Evolutionary conservation across 2,888 invertebrate species (phyloP), one percentile per base, ranked within the genome.

Genomic region (Leptopterna dolabrata): DNA sequence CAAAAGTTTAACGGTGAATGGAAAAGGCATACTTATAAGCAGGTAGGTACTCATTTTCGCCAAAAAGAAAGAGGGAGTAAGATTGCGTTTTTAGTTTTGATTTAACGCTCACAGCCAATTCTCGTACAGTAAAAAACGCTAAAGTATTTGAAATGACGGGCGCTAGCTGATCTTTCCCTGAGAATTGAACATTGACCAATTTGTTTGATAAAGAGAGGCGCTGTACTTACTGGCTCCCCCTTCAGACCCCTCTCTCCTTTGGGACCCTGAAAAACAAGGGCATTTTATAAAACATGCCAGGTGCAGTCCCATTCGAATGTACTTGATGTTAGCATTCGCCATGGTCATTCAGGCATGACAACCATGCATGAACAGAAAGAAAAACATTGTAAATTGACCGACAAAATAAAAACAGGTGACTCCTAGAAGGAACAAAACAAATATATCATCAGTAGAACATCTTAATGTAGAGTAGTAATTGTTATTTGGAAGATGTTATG

Each of bases 211-310:
- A 78, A 24, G 45, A 78, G 78, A 78, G 78, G 30, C 29, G 63
- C 63, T 63, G 55, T 81, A 95, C 96, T 95, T 94, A 96, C 96
- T 91, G 95, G 92, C 92, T 95, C 95, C 91, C 97, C 97, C 92
- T 96, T 96, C 91, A 95, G 95, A 91, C 97, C 97, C 92, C 96
- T 96, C 92, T 97, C 97, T 90, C 97, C 97, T 92, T 96, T 96
- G 89, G 96, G 96, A 90, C 97, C 97, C 96, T 96, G 92, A 91
- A 93, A 94, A 92, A 89, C 76, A 88, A 87, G 45, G 70, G 81
- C 73, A 78, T 36, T 43, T 78, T 78, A 76, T 86, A 27, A 86
- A 24, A 76, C 76, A 76, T 78, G 76, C 78, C 55, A 41, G 27
- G 86, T 86, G 86, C 86, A 78, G 76, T 55, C 81, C 55, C 85